These are phyloP conservation scores for Cheirogaleus major DNA, from an alignment of 2,797 vertebrate genomes.

Conservation along the genomic window DNA sequence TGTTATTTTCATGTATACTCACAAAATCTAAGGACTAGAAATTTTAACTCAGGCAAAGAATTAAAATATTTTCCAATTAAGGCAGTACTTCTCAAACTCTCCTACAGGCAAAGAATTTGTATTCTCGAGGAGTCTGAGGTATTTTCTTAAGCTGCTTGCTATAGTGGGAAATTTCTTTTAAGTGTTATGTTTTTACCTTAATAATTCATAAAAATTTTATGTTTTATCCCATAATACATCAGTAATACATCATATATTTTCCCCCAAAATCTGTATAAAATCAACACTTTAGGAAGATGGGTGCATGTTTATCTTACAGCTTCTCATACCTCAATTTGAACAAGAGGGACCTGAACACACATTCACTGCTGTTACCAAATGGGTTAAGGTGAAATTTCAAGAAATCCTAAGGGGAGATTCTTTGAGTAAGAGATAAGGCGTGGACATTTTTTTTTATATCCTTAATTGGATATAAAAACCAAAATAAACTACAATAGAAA, in stretches of 20 bases:
- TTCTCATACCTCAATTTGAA: slow-evolving; percentile 41
- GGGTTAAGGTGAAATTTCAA: slow-evolving; percentile 25
- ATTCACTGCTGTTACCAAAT: slow-evolving; percentile 34
- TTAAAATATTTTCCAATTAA: slow-evolving; percentile 43
- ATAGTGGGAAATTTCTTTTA: slow-evolving; percentile 34
- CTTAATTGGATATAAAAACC: slow-evolving; percentile 29
- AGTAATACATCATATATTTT: not conserved
- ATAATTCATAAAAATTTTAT: slow-evolving; percentile 44
- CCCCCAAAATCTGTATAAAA: not conserved
- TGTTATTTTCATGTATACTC: slow-evolving; percentile 21
- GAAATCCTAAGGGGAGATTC: slow-evolving; percentile 27
- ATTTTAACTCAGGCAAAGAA: slow-evolving; percentile 46
- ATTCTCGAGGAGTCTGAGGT: not conserved
- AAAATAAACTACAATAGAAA: slow-evolving; percentile 48
- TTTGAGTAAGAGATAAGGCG: slow-evolving; percentile 43
- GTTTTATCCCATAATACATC: slow-evolving; percentile 25
- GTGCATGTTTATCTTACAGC: not conserved
- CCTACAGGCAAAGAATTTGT: not conserved
- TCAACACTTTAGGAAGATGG: slow-evolving; percentile 33
- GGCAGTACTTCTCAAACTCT: slow-evolving; percentile 40
- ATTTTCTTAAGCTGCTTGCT: not conserved
- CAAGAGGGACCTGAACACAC: slow-evolving; percentile 24
- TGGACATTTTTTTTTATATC: slow-evolving; percentile 42
- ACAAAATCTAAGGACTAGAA: slow-evolving; percentile 23
- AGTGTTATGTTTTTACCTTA: slow-evolving; percentile 48